Conservation (phyloP, 1,140 invertebrate species). For the Calephelis nemesis region DNA sequence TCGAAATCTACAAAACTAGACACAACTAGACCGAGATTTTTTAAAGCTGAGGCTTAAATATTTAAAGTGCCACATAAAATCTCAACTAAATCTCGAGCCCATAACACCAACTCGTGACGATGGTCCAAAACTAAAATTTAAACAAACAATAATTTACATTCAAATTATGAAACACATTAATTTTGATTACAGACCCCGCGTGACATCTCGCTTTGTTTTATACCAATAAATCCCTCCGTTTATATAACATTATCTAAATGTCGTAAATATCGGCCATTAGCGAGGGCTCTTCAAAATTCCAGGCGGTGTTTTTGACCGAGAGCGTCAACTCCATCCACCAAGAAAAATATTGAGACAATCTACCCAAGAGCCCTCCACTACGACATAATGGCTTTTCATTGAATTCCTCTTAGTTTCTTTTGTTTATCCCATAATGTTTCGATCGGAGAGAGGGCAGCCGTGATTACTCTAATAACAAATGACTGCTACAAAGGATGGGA, state of each 20-base stretch:
- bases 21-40: too few relatives aligned
- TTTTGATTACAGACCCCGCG: slow-evolving; percentile 36
- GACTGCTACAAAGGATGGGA: slow-evolving; percentile 68
- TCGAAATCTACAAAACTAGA: too few relatives aligned
- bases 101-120: background rate
- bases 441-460: slow-evolving; percentile 69
- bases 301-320: slow-evolving; percentile 64
- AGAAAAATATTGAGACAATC: slow-evolving; percentile 79
- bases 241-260: slow-evolving; percentile 73
- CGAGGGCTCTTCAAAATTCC: slow-evolving; percentile 70
- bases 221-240: slow-evolving; percentile 60
- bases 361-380: slow-evolving; percentile 59
- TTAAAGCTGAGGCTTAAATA: background rate
- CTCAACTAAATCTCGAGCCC: background rate
- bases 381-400: slow-evolving; percentile 76
- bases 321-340: slow-evolving; percentile 65
- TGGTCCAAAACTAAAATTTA: background rate
- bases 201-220: slow-evolving; percentile 58
- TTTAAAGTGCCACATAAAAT: background rate
- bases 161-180: slow-evolving; percentile 19
- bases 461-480: slow-evolving; percentile 79
- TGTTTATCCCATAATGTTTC: slow-evolving; percentile 77
- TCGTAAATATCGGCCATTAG: slow-evolving; percentile 75
- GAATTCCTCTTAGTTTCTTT: slow-evolving; percentile 75
- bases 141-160: slow-evolving; percentile 11